Evolutionary conservation across 2,888 invertebrate genomes (phyloP), one percentile per base, ranked within the genome.

Genomic region (Patella pellucida): DNA sequence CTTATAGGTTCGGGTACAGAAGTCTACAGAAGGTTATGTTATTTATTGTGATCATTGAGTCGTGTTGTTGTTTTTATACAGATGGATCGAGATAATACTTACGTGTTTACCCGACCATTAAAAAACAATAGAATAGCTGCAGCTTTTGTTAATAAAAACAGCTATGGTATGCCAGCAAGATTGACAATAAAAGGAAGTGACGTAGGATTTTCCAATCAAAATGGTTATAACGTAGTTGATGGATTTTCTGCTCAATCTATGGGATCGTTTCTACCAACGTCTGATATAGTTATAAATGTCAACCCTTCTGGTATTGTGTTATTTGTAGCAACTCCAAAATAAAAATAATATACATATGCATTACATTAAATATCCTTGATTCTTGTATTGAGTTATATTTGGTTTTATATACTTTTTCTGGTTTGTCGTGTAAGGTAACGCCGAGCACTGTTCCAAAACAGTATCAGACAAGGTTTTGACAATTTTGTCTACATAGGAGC

Each of bases 211-310:
- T 74, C 70, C 12, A 71, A 56, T 52, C n/a, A 74, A 31, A 62
- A 50, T 27, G 84, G 82, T 11, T 85, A 85, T 77, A 80, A 79
- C 54, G 69, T 86, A 27, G 81, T 79, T 12, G 86, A 86, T 70
- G 78, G 79, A 12, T 86, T 86, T 74, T 76, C 75, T 54, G 80
- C 79, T 11, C 73, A 62, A n/a, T 54, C 69, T n/a, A 68, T 84
- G 1, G 86, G 86, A 11, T 62, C 62, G n/a, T 62, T 19, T 62
- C 19, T n/a, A 62, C 62, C 62, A 3, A 62, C 62, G n/a, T 19
- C 62, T 19, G n/a, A 62, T 23, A 23, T 62, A 23, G 14, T 62
- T 15, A 3, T 19, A 19, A 62, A 62, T 19, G 62, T 62, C 3
- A 62, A 62, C 4, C 62, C 62, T n/a, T 62, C 62, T 5, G 62